These are phyloP conservation scores for Meandrina meandrites DNA, from an alignment of 92 coral and sea anemone genomes.

Conservation along the genomic window DNA sequence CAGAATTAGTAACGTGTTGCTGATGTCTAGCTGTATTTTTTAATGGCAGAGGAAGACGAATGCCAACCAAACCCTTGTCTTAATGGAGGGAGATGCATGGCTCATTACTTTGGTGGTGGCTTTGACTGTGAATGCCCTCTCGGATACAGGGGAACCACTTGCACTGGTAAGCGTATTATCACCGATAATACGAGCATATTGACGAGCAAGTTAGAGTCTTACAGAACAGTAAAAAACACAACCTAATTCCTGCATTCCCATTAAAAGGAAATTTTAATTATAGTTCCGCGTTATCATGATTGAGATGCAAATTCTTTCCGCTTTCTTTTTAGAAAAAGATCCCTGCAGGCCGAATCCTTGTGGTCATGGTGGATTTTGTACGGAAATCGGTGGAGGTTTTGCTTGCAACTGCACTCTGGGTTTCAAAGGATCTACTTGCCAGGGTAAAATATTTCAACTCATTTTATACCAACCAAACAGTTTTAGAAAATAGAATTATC, in stretches of 20 bases:
- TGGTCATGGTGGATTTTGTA: slow-evolving; percentile 80
- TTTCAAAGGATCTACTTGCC: slow-evolving; percentile 82
- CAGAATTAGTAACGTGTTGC: too few species aligned
- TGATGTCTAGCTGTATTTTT: too few species aligned
- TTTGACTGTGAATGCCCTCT: slow-evolving; percentile 87
- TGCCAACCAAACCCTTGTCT: slow-evolving; percentile 96
- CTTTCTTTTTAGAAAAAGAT: slow-evolving; percentile 64
- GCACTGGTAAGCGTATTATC: slow-evolving; percentile 66
- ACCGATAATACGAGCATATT: too few species aligned
- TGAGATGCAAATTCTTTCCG: background rate
- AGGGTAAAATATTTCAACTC: slow-evolving; percentile 44
- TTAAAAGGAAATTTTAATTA: background rate
- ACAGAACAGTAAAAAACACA: too few species aligned
- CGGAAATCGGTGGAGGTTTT: slow-evolving; percentile 83
- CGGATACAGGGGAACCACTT: slow-evolving; percentile 87
- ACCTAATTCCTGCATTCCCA: too few species aligned
- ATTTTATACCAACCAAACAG: background rate
- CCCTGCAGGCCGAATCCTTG: slow-evolving; percentile 97
- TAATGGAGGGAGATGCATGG: slow-evolving; percentile 83
- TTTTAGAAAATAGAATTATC: too few species aligned
- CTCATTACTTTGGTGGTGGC: slow-evolving; percentile 75
- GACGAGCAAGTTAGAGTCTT: too few species aligned
- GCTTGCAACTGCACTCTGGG: slow-evolving; percentile 90
- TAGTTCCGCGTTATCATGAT: background rate
- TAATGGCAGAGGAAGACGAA: slow-evolving; percentile 77